phyloP scores from a whole-genome alignment of 2,113 vertebrate species.

The Oncorhynchus keta region DNA sequence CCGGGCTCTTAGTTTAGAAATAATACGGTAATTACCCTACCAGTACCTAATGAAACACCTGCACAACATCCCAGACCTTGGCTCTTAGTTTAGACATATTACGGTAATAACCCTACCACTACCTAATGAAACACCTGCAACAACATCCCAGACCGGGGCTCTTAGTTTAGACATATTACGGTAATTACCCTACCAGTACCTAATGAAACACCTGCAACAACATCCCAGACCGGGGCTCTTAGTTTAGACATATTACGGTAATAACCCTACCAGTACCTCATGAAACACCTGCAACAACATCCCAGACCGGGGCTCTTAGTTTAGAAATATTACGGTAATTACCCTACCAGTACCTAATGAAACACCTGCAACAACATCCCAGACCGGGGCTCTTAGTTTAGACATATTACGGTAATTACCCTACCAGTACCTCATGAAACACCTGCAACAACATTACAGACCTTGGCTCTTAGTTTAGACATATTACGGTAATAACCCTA shows the following conservation, averaged over 20 bases:
- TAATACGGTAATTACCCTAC: not conserved
- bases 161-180: not conserved
- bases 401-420: not conserved
- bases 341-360: not conserved
- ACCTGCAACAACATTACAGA: conserved; percentile 55
- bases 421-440: conserved; percentile 46
- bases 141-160: not conserved
- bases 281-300: conserved; percentile 67
- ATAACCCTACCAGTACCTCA: too few relatives aligned
- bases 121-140: conserved; percentile 68
- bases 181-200: too few relatives aligned
- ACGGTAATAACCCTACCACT: too few relatives aligned
- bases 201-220: too few relatives aligned
- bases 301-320: not conserved
- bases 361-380: conserved; percentile 66
- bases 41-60: conserved; percentile 68
- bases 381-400: not conserved
- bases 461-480: not conserved
- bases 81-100: not conserved
- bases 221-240: too few relatives aligned
- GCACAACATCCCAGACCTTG: not conserved
- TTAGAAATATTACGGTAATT: not conserved
- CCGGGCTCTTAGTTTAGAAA: not conserved
- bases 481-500: not conserved
- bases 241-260: too few relatives aligned